Evolutionary conservation across 2,113 vertebrate species (phyloP).

Genomic region (Struthidea cinerea): DNA sequence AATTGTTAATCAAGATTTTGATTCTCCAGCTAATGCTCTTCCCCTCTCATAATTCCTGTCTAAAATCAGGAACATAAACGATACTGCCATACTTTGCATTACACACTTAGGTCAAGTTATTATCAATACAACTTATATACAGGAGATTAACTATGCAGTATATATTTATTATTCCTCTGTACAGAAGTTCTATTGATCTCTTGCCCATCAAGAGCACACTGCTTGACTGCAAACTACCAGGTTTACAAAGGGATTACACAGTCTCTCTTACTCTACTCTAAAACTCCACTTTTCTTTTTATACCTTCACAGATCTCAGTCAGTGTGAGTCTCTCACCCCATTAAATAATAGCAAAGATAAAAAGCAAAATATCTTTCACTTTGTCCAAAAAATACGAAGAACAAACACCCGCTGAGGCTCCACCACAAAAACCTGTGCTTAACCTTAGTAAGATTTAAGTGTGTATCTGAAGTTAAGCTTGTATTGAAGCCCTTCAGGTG

Average conservation of each 20-base stretch:
- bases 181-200: slow-evolving; percentile 7
- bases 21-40: neutral
- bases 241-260: neutral
- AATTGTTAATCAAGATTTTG: neutral
- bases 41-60: neutral
- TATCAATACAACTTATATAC: slow-evolving; percentile 12
- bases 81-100: neutral
- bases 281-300: neutral
- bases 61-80: neutral
- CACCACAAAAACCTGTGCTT: neutral
- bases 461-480: neutral
- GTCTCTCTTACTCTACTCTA: neutral
- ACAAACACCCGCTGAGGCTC: neutral
- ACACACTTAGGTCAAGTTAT: slow-evolving; percentile 5
- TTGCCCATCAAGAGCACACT: neutral
- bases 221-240: neutral
- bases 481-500: neutral
- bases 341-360: neutral
- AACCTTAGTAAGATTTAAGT: neutral
- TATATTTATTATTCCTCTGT: slow-evolving; percentile 7
- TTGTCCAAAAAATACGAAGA: neutral
- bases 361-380: neutral
- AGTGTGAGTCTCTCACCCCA: neutral
- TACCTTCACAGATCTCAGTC: neutral
- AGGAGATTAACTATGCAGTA: slow-evolving; percentile 13